Base-by-base conservation (phyloP, 2,797 vertebrate genomes). In the Denticeps clupeoides region DNA sequence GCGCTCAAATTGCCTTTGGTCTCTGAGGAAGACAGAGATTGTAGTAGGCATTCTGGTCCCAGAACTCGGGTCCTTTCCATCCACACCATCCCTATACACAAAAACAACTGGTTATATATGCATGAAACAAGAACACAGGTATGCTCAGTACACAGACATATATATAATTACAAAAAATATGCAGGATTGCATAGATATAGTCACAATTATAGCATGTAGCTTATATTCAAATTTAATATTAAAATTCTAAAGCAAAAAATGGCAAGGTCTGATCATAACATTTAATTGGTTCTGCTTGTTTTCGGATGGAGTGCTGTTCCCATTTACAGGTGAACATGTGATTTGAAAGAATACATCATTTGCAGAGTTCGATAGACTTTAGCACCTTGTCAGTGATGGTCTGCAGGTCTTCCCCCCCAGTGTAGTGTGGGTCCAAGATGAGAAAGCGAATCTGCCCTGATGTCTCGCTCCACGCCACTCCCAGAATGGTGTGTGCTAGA, bases 381-480 rank as follows among this genome's bases (percentile, higher is more conserved):
- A n/a, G 55, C 74, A 95, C 94, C 88, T 95, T 98, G 56, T 99
- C 95, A 59, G 86, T 79, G 68, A 96, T 74, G 41, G 82, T 58
- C 11, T 89, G 84, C 8, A 93, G 73, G 56, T 99, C 93, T 71
- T 99, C 92, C 47, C 82, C 87, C 37, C 93, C 93, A 7, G 91
- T 95, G 61, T 93, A 99, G 78, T 99, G 94, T 33, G 94, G 93
- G 70, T 99, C 94, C 19, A 97, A 70, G 67, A 98, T 89, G 23
- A 99, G 87, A 59, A 87, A 98, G 58, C 86, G 89, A 52, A 89
- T 90, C 51, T 93, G 77, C 7, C 94, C 94, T 1, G 87, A 89
- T 31, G 69, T 77, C 63, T 97, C 92, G 66, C 89, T 98, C 94
- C 93, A 97, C 3, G 84, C 71, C 29, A 99, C 89, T 23, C 94